phyloP scores from a whole-genome alignment of 2,888 invertebrate species.

The Liopterus haemorrhoidalis region DNA sequence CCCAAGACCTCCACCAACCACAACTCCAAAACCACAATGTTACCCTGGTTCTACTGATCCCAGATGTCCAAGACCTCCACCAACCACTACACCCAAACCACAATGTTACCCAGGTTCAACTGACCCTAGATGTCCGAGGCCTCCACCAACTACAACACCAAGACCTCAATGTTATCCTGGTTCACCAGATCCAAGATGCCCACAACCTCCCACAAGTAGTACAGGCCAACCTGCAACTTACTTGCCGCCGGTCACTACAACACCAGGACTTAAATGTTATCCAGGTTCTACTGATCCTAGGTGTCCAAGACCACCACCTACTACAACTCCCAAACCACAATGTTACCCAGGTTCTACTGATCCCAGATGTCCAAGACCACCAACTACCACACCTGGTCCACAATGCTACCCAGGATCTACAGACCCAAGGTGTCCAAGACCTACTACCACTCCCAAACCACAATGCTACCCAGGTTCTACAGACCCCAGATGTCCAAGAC shows the following conservation, averaged over 20 bases:
- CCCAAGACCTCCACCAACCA: constrained; percentile 27
- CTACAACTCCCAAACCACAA: constrained; percentile 35
- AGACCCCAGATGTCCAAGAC: constrained; percentile 40
- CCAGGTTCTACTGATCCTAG: constrained; percentile 39
- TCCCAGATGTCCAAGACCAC: constrained; percentile 35
- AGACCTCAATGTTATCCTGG: constrained; percentile 41
- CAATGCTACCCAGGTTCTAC: constrained; percentile 38
- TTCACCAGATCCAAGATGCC: constrained; percentile 38
- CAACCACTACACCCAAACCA: constrained; percentile 24
- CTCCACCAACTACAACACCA: constrained; percentile 26
- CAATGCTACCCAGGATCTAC: constrained; percentile 11
- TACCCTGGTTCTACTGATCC: constrained; percentile 32
- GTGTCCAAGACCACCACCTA: constrained; percentile 27
- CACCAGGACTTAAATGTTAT: constrained; percentile 33
- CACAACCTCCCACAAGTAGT: constrained; percentile 42
- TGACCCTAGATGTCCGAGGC: constrained; percentile 36
- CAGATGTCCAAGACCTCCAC: constrained; percentile 36
- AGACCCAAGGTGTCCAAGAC: constrained; percentile 4
- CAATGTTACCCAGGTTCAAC: constrained; percentile 35
- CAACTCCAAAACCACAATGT: constrained; percentile 18
- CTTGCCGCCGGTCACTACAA: constrained; percentile 15
- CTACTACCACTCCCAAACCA: constrained; percentile 15
- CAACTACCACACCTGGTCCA: constrained; percentile 25
- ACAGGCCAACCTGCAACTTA: constrained; percentile 34
- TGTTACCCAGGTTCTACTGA: constrained; percentile 31